Evolutionary conservation across 2,888 invertebrate genomes (phyloP).

Genomic region (Polymixis flavicincta): DNA sequence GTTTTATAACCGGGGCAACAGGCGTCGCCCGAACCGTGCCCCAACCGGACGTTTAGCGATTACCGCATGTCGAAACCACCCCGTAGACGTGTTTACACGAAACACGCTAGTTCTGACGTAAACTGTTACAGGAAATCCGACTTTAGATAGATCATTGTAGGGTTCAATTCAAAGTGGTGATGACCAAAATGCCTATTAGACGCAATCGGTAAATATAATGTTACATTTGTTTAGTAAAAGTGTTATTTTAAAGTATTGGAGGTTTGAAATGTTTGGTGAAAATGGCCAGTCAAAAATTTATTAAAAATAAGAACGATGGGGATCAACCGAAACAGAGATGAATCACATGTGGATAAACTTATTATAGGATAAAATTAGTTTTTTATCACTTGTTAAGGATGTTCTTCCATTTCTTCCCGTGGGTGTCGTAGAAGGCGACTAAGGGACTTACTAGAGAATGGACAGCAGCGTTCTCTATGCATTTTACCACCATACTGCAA

Average conservation of each 20-base stretch:
- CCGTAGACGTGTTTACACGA: constrained; percentile 68
- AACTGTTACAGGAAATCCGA: constrained; percentile 32
- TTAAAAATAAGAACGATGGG: too few species aligned
- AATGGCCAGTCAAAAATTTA: neutral
- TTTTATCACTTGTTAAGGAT: too few species aligned
- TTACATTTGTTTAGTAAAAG: constrained; percentile 42
- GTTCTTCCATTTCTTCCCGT: too few species aligned
- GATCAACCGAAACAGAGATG: neutral
- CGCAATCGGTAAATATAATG: constrained; percentile 43
- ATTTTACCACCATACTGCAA: too few species aligned
- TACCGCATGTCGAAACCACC: constrained; percentile 73
- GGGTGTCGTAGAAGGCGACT: too few species aligned
- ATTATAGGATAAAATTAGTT: too few species aligned
- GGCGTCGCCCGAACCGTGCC: constrained; percentile 63
- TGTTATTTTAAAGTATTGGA: constrained; percentile 13
- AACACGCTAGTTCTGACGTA: constrained; percentile 64
- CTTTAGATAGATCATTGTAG: constrained; percentile 1
- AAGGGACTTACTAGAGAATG: too few species aligned
- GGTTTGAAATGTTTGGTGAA: neutral
- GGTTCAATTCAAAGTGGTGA: constrained; percentile 22
- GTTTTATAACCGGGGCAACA: constrained; percentile 75
- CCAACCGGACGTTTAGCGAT: constrained; percentile 70
- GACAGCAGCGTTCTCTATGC: too few species aligned
- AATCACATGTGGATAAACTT: too few species aligned
- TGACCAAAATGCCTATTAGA: constrained; percentile 30